phyloP scores from a whole-genome alignment of 2,797 vertebrate species.

The Eremophila alpestris region DNA sequence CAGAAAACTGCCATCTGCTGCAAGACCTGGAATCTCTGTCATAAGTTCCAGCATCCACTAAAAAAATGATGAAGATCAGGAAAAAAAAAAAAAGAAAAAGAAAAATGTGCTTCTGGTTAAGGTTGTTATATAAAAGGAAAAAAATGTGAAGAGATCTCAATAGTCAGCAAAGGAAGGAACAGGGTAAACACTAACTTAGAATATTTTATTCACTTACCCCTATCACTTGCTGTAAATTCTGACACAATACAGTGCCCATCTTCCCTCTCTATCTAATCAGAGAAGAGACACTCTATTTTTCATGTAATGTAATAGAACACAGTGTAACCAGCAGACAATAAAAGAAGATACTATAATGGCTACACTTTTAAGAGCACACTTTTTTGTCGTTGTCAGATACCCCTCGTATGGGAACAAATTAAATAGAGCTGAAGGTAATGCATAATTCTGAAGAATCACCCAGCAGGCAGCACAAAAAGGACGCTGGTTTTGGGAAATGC shows the following conservation, averaged over 20 bases:
- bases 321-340: constrained; percentile 14
- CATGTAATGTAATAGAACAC: constrained; percentile 9
- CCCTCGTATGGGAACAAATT: not conserved
- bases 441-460: constrained; percentile 33
- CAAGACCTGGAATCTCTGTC: not conserved
- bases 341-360: constrained; percentile 18
- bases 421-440: constrained; percentile 17
- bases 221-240: constrained; percentile 19
- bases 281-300: constrained; percentile 40
- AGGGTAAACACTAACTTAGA: constrained; percentile 9
- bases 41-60: not conserved
- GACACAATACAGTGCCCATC: not conserved
- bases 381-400: constrained; percentile 44
- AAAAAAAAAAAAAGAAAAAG: not conserved
- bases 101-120: not conserved
- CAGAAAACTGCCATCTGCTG: not conserved
- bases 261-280: constrained; percentile 43
- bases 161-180: not conserved
- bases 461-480: not conserved
- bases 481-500: not conserved
- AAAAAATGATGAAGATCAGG: not conserved
- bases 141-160: not conserved
- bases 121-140: not conserved
- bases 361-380: not conserved
- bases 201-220: constrained; percentile 40